Conservation (phyloP, 2,797 vertebrate species). For the Rhynchotus rufescens region DNA sequence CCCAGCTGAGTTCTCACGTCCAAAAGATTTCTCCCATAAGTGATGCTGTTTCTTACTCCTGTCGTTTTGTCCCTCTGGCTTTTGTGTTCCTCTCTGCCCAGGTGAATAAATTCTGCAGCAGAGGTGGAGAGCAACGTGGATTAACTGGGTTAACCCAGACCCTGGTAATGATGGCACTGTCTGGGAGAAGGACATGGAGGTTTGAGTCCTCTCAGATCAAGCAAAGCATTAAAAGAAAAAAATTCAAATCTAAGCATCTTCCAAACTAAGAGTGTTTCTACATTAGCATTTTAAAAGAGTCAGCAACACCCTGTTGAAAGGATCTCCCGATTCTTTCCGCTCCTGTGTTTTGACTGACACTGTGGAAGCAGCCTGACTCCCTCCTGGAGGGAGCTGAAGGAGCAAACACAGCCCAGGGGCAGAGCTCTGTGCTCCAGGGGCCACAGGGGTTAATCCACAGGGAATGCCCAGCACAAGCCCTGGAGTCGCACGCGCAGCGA, state of each 20-base stretch:
- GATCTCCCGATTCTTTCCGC: neutral
- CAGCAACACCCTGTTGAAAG: neutral
- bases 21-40: neutral
- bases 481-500: rapidly evolving
- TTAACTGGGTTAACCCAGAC: neutral
- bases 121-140: neutral
- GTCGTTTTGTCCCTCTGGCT: neutral
- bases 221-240: neutral
- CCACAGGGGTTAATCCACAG: rapidly evolving
- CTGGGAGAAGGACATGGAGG: neutral
- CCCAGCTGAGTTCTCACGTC: neutral
- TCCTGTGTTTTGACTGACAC: neutral
- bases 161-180: neutral
- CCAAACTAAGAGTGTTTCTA: neutral
- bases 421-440: neutral
- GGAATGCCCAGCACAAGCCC: neutral
- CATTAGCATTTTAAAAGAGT: neutral
- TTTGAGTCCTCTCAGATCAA: neutral
- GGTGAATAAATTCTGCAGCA: neutral
- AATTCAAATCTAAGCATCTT: neutral
- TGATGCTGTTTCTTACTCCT: neutral
- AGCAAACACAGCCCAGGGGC: neutral
- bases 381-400: neutral
- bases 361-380: neutral
- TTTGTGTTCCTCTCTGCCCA: neutral